Evolutionary conservation across 1,140 invertebrate species (phyloP).

Genomic region (Lordiphosa stackelbergi): DNA sequence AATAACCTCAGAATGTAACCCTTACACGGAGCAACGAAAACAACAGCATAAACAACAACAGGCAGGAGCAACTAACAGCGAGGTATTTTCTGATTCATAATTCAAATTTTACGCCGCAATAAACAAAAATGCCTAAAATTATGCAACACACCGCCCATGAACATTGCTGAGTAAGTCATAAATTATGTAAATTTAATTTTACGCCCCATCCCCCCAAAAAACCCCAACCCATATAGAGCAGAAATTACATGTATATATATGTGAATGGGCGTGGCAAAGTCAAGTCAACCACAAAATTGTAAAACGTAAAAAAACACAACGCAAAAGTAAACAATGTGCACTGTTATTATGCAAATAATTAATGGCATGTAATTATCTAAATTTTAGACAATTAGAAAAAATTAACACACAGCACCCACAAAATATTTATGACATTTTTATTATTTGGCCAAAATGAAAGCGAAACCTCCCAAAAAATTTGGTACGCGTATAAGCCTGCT

Average conservation of each 20-base stretch:
- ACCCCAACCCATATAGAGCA: slow-evolving; percentile 11
- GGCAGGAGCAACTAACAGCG: slow-evolving; percentile 6
- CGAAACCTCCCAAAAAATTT: slow-evolving; percentile 37
- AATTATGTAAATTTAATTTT: slow-evolving; percentile 76
- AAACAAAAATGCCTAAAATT: slow-evolving; percentile 75
- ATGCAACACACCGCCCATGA: slow-evolving; percentile 69
- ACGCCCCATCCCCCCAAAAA: slow-evolving; percentile 41
- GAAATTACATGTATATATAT: slow-evolving; percentile 17
- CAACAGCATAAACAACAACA: slow-evolving; percentile 8
- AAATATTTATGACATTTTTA: slow-evolving; percentile 73
- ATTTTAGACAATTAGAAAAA: slow-evolving; percentile 75
- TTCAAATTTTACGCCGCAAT: slow-evolving; percentile 74
- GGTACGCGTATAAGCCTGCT: slow-evolving; percentile 8
- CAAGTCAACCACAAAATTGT: slow-evolving; percentile 67
- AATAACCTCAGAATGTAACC: slow-evolving; percentile 72
- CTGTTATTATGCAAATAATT: slow-evolving; percentile 74
- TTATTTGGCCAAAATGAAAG: slow-evolving; percentile 40
- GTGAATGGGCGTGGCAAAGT: slow-evolving; percentile 24
- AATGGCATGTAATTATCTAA: slow-evolving; percentile 75
- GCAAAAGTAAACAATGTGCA: slow-evolving; percentile 18
- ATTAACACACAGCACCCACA: slow-evolving; percentile 49
- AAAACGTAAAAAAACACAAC: slow-evolving; percentile 26
- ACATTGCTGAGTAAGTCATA: slow-evolving; percentile 74
- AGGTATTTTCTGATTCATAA: slow-evolving; percentile 62
- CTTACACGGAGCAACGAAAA: slow-evolving; percentile 56